Percentiles rank a stretch among this genome's conserved stretches.
Conservation (phyloP, 53 echinoderm and acorn worm species). For the Paracentrotus lividus region DNA sequence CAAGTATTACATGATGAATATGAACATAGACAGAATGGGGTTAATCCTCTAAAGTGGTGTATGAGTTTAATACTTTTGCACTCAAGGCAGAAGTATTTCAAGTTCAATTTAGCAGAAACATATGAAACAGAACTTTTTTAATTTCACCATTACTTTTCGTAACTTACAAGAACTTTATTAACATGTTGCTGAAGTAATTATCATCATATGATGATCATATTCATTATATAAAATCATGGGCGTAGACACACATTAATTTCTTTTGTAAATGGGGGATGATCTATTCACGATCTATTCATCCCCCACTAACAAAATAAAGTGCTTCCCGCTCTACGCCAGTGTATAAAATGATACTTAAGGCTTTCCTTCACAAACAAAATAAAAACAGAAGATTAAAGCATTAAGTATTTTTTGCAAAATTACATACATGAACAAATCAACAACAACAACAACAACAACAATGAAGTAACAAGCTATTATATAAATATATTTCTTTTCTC, state of each 20-base stretch:
- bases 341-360: not conserved
- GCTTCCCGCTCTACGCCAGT: no score
- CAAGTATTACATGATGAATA: not conserved
- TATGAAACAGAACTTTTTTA: no score
- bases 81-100: no score
- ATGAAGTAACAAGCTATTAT: not conserved
- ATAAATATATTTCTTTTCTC: slow-evolving; percentile 52
- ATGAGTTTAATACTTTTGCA: no score
- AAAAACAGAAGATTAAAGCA: not conserved
- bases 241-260: not conserved
- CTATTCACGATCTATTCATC: no score
- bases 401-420: not conserved
- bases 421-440: not conserved
- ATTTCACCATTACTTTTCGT: not conserved
- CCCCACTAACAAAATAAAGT: no score
- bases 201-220: not conserved
- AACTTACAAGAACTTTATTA: not conserved
- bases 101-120: not conserved
- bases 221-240: not conserved
- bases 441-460: slow-evolving; percentile 4
- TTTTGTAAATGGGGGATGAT: no score
- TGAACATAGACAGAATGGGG: not conserved
- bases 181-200: not conserved
- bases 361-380: not conserved
- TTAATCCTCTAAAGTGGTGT: not conserved